Base-by-base conservation (phyloP, 2,113 vertebrate genomes). In the Labrus mixtus region DNA sequence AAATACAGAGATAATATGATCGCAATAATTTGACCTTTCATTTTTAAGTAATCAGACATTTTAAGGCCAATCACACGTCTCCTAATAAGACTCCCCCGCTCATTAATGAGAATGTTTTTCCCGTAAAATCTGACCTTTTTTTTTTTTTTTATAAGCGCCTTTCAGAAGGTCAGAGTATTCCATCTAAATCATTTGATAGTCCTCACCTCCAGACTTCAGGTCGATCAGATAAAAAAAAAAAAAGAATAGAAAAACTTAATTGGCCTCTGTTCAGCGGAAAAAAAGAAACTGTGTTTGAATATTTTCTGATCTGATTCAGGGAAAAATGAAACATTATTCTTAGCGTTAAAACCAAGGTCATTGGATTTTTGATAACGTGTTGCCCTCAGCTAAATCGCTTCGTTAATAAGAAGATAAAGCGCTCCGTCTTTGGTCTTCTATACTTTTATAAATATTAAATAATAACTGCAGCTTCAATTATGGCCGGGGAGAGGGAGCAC, bases 131-230 rank as follows among this genome's bases (percentile, higher is more conserved):
- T 77, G 76, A 84, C 82, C 80, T 89, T 90, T 33, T 33, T 33
- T 87, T 68, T 89, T 90, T 33, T 33, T 33, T 87, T 68, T 81
- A 62, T 60, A 54, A 77, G 81, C 43, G 57, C 10, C 66, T 73
- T 68, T 82, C 46, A 64, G 87, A 90, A 90, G 86, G 82, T 73
- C 82, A 80, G 57, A 13, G 75, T 67, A 55, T 88, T 53, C 74
- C 70, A 78, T 86, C 50, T 75, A 80, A 83, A 88, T 87, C 70
- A 56, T 81, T 83, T 83, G 45, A 46, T 64, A 63, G 70, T 59
- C 6, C 48, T 72, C 78, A 73, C 62, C 78, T 73, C n/a, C 20
- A 56, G 19, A 82, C 55, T 80, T 65, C 55, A 68, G 90, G 84
- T 87, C 81, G 78, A 8, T 61, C 29, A n/a, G 68, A 81, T 73